A percentile compares a stretch with the other conserved stretches of the same genome.
Evolutionary conservation across 2,797 vertebrate genomes (phyloP).

Genomic region (Microtus obscurus): DNA sequence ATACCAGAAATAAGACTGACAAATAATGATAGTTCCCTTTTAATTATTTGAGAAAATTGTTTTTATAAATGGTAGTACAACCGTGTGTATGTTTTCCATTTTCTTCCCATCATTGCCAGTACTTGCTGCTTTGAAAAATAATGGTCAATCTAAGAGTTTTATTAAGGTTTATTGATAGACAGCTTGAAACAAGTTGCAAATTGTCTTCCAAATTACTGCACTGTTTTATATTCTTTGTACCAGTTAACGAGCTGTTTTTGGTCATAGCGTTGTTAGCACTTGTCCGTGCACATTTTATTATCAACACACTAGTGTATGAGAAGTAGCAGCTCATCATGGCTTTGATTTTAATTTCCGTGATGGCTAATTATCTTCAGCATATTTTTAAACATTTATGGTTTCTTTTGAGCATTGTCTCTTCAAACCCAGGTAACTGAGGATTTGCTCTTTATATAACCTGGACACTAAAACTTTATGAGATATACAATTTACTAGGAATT

Average conservation of each 20-base stretch:
- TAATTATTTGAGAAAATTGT: neutral
- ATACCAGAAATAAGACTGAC: neutral
- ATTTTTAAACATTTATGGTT: neutral
- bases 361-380: neutral
- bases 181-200: neutral
- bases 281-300: neutral
- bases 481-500: neutral
- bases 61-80: neutral
- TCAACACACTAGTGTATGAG: neutral
- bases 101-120: neutral
- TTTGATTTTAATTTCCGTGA: neutral
- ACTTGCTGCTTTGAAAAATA: neutral
- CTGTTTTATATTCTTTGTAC: neutral
- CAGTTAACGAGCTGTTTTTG: neutral
- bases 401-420: neutral
- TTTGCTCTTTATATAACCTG: neutral
- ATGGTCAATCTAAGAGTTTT: neutral
- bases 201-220: neutral
- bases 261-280: neutral
- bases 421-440: neutral
- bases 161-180: neutral
- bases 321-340: neutral
- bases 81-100: neutral
- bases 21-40: neutral
- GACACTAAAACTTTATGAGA: neutral